phyloP scores from a whole-genome alignment of 2,113 vertebrate genomes.

The Gymnobelideus leadbeateri region DNA sequence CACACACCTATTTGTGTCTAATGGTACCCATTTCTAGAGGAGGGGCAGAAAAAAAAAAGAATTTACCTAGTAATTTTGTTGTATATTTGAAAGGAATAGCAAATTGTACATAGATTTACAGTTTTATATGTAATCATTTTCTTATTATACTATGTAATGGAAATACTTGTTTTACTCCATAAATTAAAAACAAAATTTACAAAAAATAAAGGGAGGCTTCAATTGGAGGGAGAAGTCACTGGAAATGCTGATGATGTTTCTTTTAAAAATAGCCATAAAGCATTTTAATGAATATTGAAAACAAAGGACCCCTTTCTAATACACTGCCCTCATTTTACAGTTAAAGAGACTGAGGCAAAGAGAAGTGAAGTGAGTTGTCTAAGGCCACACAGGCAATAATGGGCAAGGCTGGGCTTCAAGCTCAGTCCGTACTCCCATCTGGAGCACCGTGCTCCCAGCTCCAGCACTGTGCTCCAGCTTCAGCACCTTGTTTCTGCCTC shows the following conservation, averaged over 20 bases:
- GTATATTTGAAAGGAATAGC: too few species aligned
- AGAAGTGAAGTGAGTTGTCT: not conserved
- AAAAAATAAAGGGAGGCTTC: not conserved
- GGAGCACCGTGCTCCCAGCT: not conserved
- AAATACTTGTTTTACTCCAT: too few species aligned
- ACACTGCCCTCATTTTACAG: not conserved
- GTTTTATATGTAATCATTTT: too few species aligned
- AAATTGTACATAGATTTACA: too few species aligned
- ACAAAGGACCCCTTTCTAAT: not conserved
- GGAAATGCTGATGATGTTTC: not conserved
- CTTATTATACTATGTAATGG: too few species aligned
- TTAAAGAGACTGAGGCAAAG: not conserved
- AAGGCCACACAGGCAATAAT: not conserved
- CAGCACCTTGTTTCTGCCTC: too few species aligned
- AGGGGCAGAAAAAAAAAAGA: too few species aligned
- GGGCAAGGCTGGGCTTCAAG: not conserved
- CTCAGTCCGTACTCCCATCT: not conserved
- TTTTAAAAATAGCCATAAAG: not conserved
- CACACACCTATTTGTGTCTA: too few species aligned
- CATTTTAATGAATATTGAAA: not conserved
- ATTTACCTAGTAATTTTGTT: too few species aligned
- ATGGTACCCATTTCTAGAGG: too few species aligned
- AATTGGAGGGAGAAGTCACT: not conserved
- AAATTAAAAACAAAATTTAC: too few species aligned
- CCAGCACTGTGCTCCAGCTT: too few species aligned